Percentiles rank a stretch among this genome's conserved stretches.
Conservation (phyloP, 2,113 vertebrate species). For the Chionodraco myersi region DNA sequence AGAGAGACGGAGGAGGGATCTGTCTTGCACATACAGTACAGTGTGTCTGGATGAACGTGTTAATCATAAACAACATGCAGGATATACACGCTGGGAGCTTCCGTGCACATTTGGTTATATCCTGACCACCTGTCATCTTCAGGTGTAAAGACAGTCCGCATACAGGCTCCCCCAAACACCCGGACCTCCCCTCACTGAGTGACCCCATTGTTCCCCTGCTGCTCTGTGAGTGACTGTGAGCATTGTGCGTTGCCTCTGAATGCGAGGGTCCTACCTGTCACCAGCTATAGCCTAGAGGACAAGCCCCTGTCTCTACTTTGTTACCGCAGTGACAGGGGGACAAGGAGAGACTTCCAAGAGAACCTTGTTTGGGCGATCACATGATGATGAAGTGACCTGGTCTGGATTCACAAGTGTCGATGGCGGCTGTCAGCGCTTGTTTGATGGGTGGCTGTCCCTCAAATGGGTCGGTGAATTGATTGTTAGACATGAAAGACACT, state of each 20-base stretch:
- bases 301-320: conserved; percentile 59
- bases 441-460: conserved; percentile 54
- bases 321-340: conserved; percentile 56
- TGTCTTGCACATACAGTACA: conserved; percentile 28
- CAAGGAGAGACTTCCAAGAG: conserved; percentile 65
- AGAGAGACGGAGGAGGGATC: conserved; percentile 33
- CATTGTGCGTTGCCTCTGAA: conserved; percentile 67
- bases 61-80: neutral
- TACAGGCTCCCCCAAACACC: conserved; percentile 1
- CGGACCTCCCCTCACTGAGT: conserved; percentile 55
- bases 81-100: neutral
- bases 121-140: conserved; percentile 23
- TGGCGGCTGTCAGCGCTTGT: conserved; percentile 67
- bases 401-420: conserved; percentile 76
- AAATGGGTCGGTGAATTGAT: conserved; percentile 28
- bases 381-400: conserved; percentile 69
- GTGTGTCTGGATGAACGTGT: conserved; percentile 25
- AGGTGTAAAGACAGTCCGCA: conserved; percentile 41
- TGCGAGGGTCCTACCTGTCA: conserved; percentile 73
- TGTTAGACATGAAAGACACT: conserved; percentile 13
- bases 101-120: no score
- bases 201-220: conserved; percentile 61
- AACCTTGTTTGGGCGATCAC: conserved; percentile 72
- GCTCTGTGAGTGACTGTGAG: conserved; percentile 62
- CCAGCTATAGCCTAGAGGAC: conserved; percentile 66